phyloP scores from a whole-genome alignment of 2,113 vertebrate species.

The Egretta garzetta region DNA sequence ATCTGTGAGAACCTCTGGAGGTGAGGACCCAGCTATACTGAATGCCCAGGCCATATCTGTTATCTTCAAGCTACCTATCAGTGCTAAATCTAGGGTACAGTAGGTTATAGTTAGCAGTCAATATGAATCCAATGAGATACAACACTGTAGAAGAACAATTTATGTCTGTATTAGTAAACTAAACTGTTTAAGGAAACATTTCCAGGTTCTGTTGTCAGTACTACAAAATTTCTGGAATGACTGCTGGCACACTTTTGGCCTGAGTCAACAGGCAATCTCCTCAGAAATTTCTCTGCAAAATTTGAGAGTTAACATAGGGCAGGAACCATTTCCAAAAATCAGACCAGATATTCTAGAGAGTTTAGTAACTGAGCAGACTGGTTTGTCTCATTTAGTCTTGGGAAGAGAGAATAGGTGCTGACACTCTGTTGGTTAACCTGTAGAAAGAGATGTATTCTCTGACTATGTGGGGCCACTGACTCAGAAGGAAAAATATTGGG shows the following conservation, averaged over 20 bases:
- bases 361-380: not conserved
- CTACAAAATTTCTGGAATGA: not conserved
- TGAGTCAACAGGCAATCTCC: not conserved
- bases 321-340: not conserved
- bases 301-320: not conserved
- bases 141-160: not conserved
- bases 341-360: not conserved
- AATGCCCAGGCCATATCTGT: not conserved
- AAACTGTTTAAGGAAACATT: not conserved
- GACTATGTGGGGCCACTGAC: not conserved
- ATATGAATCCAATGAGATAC: not conserved
- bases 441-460: not conserved
- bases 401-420: not conserved
- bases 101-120: not conserved
- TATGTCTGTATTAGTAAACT: not conserved
- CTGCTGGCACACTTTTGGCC: not conserved
- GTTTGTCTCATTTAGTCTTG: not conserved
- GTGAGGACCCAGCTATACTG: not conserved
- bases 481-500: not conserved
- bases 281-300: not conserved
- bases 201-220: not conserved
- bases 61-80: not conserved
- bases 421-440: not conserved
- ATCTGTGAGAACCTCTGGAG: not conserved
- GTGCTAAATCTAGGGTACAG: not conserved